Conservation (phyloP, 1,140 invertebrate genomes). For the Zaprionus capensis region DNA sequence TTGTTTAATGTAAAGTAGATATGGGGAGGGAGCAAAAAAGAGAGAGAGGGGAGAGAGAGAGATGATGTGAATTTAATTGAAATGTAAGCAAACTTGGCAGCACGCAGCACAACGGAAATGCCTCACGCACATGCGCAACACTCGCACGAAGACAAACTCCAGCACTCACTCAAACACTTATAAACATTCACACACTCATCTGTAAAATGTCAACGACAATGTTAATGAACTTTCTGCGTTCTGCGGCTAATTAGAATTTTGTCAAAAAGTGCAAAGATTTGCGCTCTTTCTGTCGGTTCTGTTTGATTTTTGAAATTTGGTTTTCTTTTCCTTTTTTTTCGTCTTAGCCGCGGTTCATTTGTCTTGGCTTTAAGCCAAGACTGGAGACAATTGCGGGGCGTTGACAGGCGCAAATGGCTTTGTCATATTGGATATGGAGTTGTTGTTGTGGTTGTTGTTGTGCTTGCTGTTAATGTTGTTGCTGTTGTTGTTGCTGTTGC, state of each 20-base stretch:
- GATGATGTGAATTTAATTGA: slow-evolving; percentile 41
- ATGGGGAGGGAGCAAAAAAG: not conserved
- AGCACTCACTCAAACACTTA: slow-evolving; percentile 2
- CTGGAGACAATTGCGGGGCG: slow-evolving; percentile 68
- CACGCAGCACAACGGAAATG: slow-evolving; percentile 29
- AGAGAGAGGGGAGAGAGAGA: slow-evolving; percentile 3
- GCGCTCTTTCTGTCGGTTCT: slow-evolving; percentile 18
- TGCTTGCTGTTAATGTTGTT: slow-evolving; percentile 11
- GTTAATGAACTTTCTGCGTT: slow-evolving; percentile 45
- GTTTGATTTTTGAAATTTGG: slow-evolving; percentile 20
- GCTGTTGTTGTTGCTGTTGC: slow-evolving; percentile 4
- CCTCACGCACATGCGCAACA: slow-evolving; percentile 7
- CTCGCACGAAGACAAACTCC: not conserved
- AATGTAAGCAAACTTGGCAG: slow-evolving; percentile 42
- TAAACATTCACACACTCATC: slow-evolving; percentile 5
- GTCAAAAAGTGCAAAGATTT: slow-evolving; percentile 51
- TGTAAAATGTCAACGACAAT: slow-evolving; percentile 26
- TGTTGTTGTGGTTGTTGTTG: slow-evolving; percentile 1
- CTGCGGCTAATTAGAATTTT: slow-evolving; percentile 51
- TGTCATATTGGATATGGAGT: slow-evolving; percentile 42
- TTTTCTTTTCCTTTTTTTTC: slow-evolving; percentile 27
- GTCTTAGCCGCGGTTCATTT: slow-evolving; percentile 58
- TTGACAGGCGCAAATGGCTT: slow-evolving; percentile 79
- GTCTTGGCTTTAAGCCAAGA: slow-evolving; percentile 54
- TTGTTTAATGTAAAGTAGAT: slow-evolving; percentile 44